phyloP scores from a whole-genome alignment of 2,113 vertebrate genomes.

The Salvelinus alpinus region DNA sequence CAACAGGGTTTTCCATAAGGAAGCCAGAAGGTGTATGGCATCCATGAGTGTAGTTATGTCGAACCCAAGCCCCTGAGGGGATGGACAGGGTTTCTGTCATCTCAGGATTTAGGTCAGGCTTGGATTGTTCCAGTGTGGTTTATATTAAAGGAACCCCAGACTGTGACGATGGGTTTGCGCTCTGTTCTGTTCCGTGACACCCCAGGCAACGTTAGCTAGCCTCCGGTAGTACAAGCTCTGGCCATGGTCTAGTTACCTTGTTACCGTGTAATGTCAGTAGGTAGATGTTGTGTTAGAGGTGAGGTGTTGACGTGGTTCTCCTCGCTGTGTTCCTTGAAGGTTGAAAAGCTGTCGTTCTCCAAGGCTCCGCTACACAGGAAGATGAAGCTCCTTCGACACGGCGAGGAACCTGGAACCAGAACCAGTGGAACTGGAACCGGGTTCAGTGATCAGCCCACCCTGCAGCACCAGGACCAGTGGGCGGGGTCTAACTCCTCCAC shows the following conservation, averaged over 20 bases:
- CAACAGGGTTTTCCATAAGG: neutral
- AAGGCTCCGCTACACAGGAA: conserved; percentile 64
- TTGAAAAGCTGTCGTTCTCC: conserved; percentile 79
- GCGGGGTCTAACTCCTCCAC: conserved; percentile 70
- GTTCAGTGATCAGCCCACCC: conserved; percentile 17
- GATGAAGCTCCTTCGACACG: conserved; percentile 71
- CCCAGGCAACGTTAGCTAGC: too few species aligned
- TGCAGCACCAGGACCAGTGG: conserved; percentile 47
- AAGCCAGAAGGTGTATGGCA: neutral
- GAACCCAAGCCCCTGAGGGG: neutral
- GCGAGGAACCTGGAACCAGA: conserved; percentile 64
- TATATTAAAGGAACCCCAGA: neutral
- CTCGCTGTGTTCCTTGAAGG: conserved; percentile 71
- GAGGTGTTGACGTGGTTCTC: neutral
- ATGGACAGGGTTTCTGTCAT: neutral
- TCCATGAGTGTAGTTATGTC: neutral
- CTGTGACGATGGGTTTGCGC: neutral
- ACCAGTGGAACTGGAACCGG: conserved; percentile 53
- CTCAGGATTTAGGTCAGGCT: neutral
- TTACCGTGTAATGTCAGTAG: conserved; percentile 32
- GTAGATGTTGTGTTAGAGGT: neutral
- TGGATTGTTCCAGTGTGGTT: neutral
- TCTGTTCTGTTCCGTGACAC: too few species aligned
- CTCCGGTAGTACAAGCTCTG: too few species aligned
- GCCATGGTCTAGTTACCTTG: conserved; percentile 60